A percentile compares a stretch with the other conserved stretches of the same genome.
Evolutionary conservation across 1,140 invertebrate genomes (phyloP).

Genomic region (Cotesia vestalis): DNA sequence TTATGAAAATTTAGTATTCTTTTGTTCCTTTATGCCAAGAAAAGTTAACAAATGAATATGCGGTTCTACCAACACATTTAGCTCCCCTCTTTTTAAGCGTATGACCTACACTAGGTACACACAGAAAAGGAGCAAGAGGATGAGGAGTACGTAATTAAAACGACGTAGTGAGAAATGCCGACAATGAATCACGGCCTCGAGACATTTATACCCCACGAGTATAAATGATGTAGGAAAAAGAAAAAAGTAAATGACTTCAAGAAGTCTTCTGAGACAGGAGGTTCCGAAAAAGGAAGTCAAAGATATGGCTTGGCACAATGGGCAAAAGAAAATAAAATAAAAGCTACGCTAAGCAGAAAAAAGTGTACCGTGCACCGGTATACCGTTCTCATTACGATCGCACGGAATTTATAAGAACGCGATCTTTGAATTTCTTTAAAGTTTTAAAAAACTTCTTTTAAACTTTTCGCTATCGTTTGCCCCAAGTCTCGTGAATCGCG

Average conservation of each 20-base stretch:
- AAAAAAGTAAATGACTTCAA: slow-evolving; percentile 4
- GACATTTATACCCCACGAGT: slow-evolving; percentile 34
- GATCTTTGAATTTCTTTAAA: too few species aligned
- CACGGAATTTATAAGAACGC: too few species aligned
- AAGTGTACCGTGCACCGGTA: not conserved
- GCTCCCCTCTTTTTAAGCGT: not conserved
- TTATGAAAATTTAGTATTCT: too few species aligned
- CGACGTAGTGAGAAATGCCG: slow-evolving; percentile 33
- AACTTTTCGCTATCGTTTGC: too few species aligned
- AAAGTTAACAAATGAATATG: too few species aligned
- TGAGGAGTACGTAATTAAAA: slow-evolving; percentile 38
- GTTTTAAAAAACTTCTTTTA: too few species aligned
- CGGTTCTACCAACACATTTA: too few species aligned
- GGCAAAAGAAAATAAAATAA: not conserved
- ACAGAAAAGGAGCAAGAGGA: slow-evolving; percentile 1
- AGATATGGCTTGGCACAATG: not conserved
- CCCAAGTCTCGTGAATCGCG: too few species aligned
- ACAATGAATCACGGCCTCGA: slow-evolving; percentile 34
- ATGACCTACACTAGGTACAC: not conserved
- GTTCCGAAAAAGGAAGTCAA: slow-evolving; percentile 5
- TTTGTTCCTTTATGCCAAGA: too few species aligned
- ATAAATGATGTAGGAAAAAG: slow-evolving; percentile 36
- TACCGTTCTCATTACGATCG: too few species aligned
- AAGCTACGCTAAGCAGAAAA: not conserved
- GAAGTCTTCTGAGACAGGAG: slow-evolving; percentile 10